phyloP scores from a whole-genome alignment of 2,797 vertebrate genomes.

The Crenichthys baileyi region DNA sequence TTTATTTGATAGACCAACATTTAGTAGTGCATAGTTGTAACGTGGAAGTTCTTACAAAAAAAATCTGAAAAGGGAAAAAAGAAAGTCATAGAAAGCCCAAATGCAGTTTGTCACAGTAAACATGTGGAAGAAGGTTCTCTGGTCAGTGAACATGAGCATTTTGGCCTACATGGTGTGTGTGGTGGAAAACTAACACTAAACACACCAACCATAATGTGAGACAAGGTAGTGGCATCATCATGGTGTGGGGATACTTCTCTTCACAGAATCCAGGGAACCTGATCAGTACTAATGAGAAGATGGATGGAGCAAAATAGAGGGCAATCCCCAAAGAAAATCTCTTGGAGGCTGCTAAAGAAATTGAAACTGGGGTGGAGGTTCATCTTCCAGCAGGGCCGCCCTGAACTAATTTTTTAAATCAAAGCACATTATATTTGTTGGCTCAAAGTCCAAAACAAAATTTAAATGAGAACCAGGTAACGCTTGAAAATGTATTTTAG shows the following conservation, averaged over 20 bases:
- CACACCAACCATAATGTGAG: background rate
- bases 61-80: no score
- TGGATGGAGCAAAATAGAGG: background rate
- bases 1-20: background rate
- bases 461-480: background rate
- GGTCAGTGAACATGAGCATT: background rate
- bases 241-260: background rate
- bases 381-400: background rate
- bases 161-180: background rate
- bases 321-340: background rate
- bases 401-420: background rate
- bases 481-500: background rate
- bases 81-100: background rate
- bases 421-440: background rate
- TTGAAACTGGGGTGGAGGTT: background rate
- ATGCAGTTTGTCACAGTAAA: background rate
- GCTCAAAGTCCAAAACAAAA: background rate
- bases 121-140: background rate
- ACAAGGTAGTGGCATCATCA: background rate
- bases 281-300: background rate
- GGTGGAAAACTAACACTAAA: background rate
- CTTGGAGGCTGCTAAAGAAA: background rate
- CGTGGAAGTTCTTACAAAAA: background rate
- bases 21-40: background rate
- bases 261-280: background rate